Percentiles rank a stretch among this genome's conserved stretches.
phyloP scores from a whole-genome alignment of 2,888 invertebrate genomes.

The Heteropelma amictum region DNA sequence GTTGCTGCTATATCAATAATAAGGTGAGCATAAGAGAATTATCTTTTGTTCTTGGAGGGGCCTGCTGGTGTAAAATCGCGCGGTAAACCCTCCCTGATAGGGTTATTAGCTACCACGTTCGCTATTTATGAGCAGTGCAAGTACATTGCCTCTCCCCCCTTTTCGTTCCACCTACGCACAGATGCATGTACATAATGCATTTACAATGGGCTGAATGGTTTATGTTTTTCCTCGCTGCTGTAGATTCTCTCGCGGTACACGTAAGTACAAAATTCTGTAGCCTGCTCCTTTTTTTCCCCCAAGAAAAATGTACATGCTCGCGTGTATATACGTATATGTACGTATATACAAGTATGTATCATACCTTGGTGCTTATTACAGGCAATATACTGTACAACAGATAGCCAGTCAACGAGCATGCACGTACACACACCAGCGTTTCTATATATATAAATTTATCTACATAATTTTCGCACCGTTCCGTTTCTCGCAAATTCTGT shows the following conservation, averaged over 20 bases:
- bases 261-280: constrained; percentile 32
- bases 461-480: not conserved
- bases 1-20: constrained; percentile 14
- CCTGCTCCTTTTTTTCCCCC: constrained; percentile 3
- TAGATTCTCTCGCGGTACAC: constrained; percentile 22
- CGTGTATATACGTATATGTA: not conserved
- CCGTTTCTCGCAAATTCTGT: constrained; percentile 2
- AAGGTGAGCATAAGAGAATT: constrained; percentile 48
- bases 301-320: too few relatives aligned
- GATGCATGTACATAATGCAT: constrained; percentile 23
- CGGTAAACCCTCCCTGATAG: not conserved
- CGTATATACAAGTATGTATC: not conserved
- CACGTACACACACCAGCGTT: not conserved
- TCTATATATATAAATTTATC: not conserved
- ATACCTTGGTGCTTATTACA: not conserved
- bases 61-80: constrained; percentile 15
- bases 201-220: constrained; percentile 38
- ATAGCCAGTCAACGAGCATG: not conserved
- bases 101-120: constrained; percentile 62
- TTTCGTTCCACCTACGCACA: constrained; percentile 24
- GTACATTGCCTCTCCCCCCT: constrained; percentile 5
- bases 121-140: constrained; percentile 61
- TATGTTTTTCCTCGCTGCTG: constrained; percentile 16
- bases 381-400: not conserved
- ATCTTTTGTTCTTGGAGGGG: constrained; percentile 20